These are phyloP conservation scores for Labroides dimidiatus DNA, from an alignment of 2,797 vertebrate genomes.

Conservation along the genomic window DNA sequence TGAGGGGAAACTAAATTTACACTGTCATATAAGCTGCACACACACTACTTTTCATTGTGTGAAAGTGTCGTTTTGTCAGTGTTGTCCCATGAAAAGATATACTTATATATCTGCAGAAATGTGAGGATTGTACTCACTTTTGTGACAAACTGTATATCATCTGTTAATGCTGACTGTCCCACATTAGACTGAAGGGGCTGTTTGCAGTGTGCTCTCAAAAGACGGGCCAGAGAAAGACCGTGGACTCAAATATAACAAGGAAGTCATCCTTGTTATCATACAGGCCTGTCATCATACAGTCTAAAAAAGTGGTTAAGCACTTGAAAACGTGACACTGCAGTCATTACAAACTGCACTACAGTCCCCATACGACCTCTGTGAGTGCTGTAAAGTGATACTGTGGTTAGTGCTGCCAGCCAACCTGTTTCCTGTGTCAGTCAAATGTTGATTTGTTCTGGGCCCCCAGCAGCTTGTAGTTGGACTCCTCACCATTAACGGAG, in stretches of 20 bases:
- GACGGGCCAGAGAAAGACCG: background rate
- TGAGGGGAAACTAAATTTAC: too few species aligned
- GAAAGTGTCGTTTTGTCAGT: too few species aligned
- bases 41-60: too few species aligned
- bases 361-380: background rate
- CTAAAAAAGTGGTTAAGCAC: background rate
- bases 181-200: slow-evolving; percentile 9
- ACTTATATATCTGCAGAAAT: too few species aligned
- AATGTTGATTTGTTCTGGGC: too few species aligned
- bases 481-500: too few species aligned
- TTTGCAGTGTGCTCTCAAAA: slow-evolving; percentile 10
- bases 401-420: background rate
- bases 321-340: background rate
- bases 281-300: background rate
- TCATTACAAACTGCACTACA: background rate
- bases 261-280: background rate
- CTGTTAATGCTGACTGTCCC: slow-evolving; percentile 20
- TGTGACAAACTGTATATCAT: too few species aligned
- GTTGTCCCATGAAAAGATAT: too few species aligned
- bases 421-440: background rate
- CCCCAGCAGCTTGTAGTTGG: too few species aligned
- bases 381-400: slow-evolving; percentile 1
- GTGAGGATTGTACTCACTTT: too few species aligned
- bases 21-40: too few species aligned
- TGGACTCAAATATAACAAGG: background rate